Base-by-base conservation (phyloP, 2,888 invertebrate genomes). In the Rhodophaea formosa region DNA sequence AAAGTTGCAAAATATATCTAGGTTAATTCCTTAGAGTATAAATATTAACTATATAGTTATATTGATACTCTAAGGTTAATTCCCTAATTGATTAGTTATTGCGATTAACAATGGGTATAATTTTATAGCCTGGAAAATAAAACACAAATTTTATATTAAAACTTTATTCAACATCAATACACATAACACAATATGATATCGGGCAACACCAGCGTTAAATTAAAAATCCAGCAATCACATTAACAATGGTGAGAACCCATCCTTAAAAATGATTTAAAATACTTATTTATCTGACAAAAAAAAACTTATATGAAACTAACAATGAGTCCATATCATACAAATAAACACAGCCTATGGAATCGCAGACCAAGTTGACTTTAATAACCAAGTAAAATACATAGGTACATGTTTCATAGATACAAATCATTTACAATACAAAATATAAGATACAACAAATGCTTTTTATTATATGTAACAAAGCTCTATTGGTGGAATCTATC, bases 261-360 rank as follows among this genome's bases (percentile, higher is more conserved):
- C 10, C 16, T 49, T 8, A 51, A 35, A 60, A 66, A 64, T 64
- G 63, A 68, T 60, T 62, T 70, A 77, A 71, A 74, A 71, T 69
- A 59, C 70, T 69, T 66, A 73, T 46, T 45, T 46, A n/a, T 30
- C 32, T 65, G 64, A 72, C 77, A 75, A 58, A 62, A 68, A 68
- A 70, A 70, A 74, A 80, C 79, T 74, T 74, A 69, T 71, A 74
- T 62, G 66, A 80, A 78, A 77, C 69, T 74, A n/a, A n/a, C n/a
- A 75, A 71, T 75, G 66, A 81, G 74, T 73, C 71, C 70, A 77
- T 79, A 84, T 72, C 70, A 77, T 79, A 84, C 73, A 84, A 77
- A 80, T 77, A 82, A 86, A 80, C 90, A 90, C 90, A 90, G 90
- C 90, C 90, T 87, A 86, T 86, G 85, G 82, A 80, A 90, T 90